Conservation (phyloP, 2,113 vertebrate genomes). For the Muscicapa adusta region DNA sequence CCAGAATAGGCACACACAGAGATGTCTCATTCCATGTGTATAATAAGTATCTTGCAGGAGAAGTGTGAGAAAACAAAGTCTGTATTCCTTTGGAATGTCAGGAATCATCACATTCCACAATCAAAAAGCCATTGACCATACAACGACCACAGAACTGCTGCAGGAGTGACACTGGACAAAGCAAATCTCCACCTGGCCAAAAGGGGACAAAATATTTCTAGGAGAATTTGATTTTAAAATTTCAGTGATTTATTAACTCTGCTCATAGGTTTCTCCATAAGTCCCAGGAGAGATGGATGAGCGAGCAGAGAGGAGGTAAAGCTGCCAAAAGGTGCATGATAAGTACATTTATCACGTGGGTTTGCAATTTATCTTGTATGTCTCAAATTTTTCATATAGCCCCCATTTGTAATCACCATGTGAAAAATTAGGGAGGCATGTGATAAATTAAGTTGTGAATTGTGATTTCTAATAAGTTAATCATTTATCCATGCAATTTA, state of each 20-base stretch:
- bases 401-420: neutral
- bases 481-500: slow-evolving; percentile 40
- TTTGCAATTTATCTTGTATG: slow-evolving; percentile 28
- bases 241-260: slow-evolving; percentile 28
- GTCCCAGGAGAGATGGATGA: slow-evolving; percentile 46
- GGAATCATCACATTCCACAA: neutral
- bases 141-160: neutral
- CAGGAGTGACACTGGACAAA: neutral
- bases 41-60: neutral
- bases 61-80: neutral
- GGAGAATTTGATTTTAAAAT: slow-evolving; percentile 19
- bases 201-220: neutral
- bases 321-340: slow-evolving; percentile 49
- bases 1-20: neutral
- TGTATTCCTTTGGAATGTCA: neutral
- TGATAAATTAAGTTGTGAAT: slow-evolving; percentile 58
- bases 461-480: slow-evolving; percentile 61
- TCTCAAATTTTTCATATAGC: slow-evolving; percentile 17
- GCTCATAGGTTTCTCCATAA: neutral
- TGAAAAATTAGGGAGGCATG: slow-evolving; percentile 53
- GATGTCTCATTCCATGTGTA: neutral
- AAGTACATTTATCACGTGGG: slow-evolving; percentile 55
- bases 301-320: slow-evolving; percentile 27
- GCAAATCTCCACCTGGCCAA: neutral
- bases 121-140: neutral